Base-by-base conservation (phyloP, 2,113 vertebrate genomes). In the Tauraco erythrolophus region DNA sequence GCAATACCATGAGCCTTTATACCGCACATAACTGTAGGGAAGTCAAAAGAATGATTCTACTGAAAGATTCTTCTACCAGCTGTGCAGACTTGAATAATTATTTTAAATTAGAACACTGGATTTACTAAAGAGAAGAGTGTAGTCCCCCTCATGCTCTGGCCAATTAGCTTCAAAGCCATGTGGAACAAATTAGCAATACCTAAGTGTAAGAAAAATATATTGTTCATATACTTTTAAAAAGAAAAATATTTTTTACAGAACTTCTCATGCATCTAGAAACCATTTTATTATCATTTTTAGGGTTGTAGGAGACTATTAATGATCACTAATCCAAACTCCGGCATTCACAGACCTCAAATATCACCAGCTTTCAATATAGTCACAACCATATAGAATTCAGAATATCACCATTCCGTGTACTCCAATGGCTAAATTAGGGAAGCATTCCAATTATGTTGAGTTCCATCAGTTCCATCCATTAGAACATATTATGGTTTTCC, bases 1-100 rank as follows among this genome's bases (percentile, higher is more conserved):
- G 15, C 10, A 56, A 41, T 33, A 19, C 6, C 7, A 22, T 0
- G 0, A 83, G n/a, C 22, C 35, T 64, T 74, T 77, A 28, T 24
- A 19, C 4, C 19, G 80, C 33, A 9, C 25, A 16, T n/a, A 7
- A 50, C 6, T 33, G 16, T 9, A 54, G 4, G 15, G 37, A 37
- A 37, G 12, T 82, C 51, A 75, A 48, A 88, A 72, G 21, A 80
- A 61, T 15, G 2, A 74, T 78, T 66, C 51, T 62, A 13, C 6
- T 68, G 33, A n/a, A n/a, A n/a, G n/a, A n/a, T n/a, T n/a, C n/a
- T n/a, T n/a, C n/a, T n/a, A n/a, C n/a, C 45, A 80, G 10, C 12
- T 62, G 22, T 57, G 27, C 14, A 41, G n/a, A 30, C 9, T 39
- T 6, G 4, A 85, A 68, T 39, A 82, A 39, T 37, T 81, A 28